Evolutionary conservation across 1,140 invertebrate species (phyloP).

Genomic region (Megalopta genalis): DNA sequence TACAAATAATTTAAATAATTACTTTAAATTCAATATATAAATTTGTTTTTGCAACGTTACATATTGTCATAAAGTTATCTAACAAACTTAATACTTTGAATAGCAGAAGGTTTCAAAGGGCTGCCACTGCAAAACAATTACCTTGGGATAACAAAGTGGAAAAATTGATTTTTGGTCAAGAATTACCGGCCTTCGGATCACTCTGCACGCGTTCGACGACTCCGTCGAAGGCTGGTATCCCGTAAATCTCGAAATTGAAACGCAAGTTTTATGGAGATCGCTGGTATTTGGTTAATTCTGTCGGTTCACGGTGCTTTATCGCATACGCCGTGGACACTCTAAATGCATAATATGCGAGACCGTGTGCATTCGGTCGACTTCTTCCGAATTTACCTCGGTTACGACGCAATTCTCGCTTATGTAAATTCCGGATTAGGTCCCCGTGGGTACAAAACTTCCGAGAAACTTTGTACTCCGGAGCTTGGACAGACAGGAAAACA

Average conservation of each 20-base stretch:
- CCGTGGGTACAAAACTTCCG: not conserved
- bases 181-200: too few relatives aligned
- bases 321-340: not conserved
- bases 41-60: too few relatives aligned
- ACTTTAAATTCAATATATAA: too few relatives aligned
- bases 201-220: not conserved
- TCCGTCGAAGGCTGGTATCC: not conserved
- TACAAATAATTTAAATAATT: too few relatives aligned
- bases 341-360: slow-evolving; percentile 20
- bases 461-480: not conserved
- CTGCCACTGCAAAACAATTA: too few relatives aligned
- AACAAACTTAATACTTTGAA: too few relatives aligned
- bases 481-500: not conserved
- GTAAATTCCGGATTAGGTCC: slow-evolving; percentile 25
- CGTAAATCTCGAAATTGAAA: slow-evolving; percentile 3
- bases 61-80: too few relatives aligned
- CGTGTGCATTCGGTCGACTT: not conserved
- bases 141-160: too few relatives aligned
- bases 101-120: too few relatives aligned
- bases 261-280: not conserved
- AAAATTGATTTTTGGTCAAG: too few relatives aligned
- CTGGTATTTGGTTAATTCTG: not conserved
- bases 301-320: slow-evolving; percentile 25
- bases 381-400: slow-evolving; percentile 20
- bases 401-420: slow-evolving; percentile 18